phyloP scores from a whole-genome alignment of 2,888 invertebrate genomes.

The Drosophila mercatorum region DNA sequence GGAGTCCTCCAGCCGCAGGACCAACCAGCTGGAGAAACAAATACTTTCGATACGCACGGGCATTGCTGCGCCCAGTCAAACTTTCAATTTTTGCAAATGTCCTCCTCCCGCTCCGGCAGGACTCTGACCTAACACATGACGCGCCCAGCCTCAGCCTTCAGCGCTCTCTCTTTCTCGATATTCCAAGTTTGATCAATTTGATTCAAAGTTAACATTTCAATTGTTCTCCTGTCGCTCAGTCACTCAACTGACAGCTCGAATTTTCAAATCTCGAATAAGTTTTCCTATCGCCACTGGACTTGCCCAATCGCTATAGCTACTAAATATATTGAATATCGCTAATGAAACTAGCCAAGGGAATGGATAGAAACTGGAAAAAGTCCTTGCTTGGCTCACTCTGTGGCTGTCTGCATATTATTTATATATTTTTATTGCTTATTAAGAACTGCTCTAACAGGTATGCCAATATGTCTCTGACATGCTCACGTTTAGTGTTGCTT shows the following conservation, averaged over 20 bases:
- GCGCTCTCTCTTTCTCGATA: neutral
- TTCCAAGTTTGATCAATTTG: neutral
- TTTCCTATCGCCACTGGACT: neutral
- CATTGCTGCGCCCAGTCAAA: neutral
- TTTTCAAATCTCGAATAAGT: neutral
- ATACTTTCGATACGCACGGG: neutral
- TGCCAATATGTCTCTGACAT: too few relatives aligned
- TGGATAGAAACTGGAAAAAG: too few relatives aligned
- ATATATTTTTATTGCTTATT: neutral
- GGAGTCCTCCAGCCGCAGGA: neutral
- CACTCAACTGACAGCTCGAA: neutral
- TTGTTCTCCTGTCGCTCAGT: neutral
- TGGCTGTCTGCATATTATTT: neutral
- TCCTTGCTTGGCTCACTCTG: neutral
- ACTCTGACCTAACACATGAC: neutral
- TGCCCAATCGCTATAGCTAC: neutral
- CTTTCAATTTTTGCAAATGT: too few relatives aligned
- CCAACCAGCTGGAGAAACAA: neutral
- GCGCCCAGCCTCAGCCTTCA: neutral
- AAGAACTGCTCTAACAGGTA: too few relatives aligned
- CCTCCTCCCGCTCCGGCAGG: neutral
- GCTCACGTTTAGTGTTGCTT: too few relatives aligned
- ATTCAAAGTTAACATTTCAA: neutral
- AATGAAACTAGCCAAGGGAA: too few relatives aligned
- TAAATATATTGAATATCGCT: neutral